These are phyloP conservation scores for Bubo bubo DNA, from an alignment of 2,113 vertebrate genomes.

Conservation along the genomic window DNA sequence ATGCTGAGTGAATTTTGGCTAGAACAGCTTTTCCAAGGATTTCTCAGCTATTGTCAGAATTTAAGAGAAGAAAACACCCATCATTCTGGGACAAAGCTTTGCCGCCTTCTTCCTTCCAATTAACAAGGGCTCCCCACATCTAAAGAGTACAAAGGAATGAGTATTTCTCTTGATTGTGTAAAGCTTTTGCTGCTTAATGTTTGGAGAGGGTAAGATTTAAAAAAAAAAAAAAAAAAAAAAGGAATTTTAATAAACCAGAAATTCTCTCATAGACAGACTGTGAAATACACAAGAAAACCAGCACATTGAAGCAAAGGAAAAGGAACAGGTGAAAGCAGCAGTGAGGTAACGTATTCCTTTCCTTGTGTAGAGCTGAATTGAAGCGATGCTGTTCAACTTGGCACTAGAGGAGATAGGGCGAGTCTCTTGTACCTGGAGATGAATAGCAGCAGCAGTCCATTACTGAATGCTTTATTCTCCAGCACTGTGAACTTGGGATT, in stretches of 20 bases:
- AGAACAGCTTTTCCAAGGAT: conserved; percentile 12
- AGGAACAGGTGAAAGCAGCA: neutral
- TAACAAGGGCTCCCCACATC: neutral
- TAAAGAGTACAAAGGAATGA: neutral
- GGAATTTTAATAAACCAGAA: neutral
- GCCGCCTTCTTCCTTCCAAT: conserved; percentile 29
- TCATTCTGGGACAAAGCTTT: neutral
- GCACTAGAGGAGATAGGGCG: neutral
- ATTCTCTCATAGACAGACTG: neutral
- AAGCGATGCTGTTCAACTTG: neutral
- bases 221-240: neutral
- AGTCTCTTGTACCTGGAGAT: conserved; percentile 13
- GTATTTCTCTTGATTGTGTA: neutral
- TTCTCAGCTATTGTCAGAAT: conserved; percentile 39
- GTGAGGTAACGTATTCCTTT: neutral
- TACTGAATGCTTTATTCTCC: neutral
- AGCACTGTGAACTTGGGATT: conserved; percentile 25
- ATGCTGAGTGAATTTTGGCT: conserved; percentile 18
- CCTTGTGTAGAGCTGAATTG: neutral
- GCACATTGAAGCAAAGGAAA: neutral
- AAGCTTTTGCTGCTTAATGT: neutral
- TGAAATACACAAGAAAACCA: neutral
- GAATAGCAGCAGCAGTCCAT: neutral
- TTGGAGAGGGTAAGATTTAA: neutral
- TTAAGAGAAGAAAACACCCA: conserved; percentile 28